Conservation (phyloP, 2,888 invertebrate species). For the Nemotelus pantherinus region DNA sequence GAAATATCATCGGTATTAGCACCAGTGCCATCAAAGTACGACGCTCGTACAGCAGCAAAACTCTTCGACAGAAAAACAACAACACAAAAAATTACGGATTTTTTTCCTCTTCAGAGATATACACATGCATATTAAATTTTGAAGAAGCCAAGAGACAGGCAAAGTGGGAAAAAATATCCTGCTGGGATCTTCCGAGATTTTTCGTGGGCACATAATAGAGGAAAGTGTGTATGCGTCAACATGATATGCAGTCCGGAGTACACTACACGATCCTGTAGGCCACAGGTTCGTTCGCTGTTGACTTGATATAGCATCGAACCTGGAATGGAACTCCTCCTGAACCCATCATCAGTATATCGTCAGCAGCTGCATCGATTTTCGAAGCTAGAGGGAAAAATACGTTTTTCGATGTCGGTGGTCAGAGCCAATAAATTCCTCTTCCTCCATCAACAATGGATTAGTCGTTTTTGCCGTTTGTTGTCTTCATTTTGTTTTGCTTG, state of each 20-base stretch:
- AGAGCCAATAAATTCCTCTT: conserved; percentile 50
- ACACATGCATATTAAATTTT: conserved; percentile 7
- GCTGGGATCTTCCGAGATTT: conserved; percentile 41
- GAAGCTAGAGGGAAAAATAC: conserved; percentile 44
- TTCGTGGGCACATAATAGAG: conserved; percentile 34
- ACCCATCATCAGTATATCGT: too few species aligned
- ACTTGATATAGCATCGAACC: too few species aligned
- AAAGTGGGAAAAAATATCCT: conserved; percentile 41
- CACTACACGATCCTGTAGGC: too few species aligned
- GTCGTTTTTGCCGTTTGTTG: conserved; percentile 27
- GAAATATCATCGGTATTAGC: conserved; percentile 1
- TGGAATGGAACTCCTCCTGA: too few species aligned
- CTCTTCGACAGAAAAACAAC: conserved; percentile 27
- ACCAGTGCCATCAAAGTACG: conserved; percentile 3
- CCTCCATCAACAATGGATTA: conserved; percentile 43
- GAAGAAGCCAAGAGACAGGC: conserved; percentile 38
- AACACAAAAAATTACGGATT: conserved; percentile 22
- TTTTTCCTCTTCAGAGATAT: conserved; percentile 29
- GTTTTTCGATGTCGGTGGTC: conserved; percentile 50
- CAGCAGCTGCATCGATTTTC: conserved; percentile 48
- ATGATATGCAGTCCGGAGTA: conserved; percentile 4
- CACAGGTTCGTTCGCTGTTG: too few species aligned
- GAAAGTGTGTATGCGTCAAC: conserved; percentile 29
- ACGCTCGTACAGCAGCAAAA: not conserved
- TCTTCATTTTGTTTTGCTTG: conserved; percentile 7